Conservation (phyloP, 23 tunicate genomes). For the Trididemnum miniatum region DNA sequence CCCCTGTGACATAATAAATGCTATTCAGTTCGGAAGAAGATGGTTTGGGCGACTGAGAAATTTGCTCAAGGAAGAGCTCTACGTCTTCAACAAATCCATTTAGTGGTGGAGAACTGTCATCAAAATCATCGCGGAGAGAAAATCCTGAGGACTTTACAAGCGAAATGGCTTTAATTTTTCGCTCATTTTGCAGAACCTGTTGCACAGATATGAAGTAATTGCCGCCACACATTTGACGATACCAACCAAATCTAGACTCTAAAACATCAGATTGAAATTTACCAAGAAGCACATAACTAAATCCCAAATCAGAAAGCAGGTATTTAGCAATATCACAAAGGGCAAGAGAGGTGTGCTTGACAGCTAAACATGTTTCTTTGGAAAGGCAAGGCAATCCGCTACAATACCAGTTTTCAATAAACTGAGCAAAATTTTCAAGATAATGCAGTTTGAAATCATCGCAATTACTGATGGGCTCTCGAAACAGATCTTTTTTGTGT, state of each 20-base stretch:
- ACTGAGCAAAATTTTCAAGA: conserved; percentile 22
- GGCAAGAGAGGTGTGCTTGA: conserved; percentile 15
- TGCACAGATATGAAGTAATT: conserved; percentile 26
- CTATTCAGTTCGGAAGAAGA: conserved; percentile 10
- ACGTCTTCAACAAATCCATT: conserved; percentile 8
- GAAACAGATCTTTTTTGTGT: conserved; percentile 22
- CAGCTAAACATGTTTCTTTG: conserved; percentile 15
- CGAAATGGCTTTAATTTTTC: conserved; percentile 27
- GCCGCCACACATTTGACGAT: conserved; percentile 30
- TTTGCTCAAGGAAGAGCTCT: conserved; percentile 10
- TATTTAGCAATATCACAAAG: conserved; percentile 20
- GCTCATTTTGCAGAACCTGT: conserved; percentile 20
- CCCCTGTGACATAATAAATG: conserved; percentile 32
- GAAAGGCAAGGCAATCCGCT: conserved; percentile 26
- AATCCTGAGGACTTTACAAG: conserved; percentile 22
- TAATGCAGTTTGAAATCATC: conserved; percentile 19
- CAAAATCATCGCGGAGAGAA: conserved; percentile 10
- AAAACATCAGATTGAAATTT: conserved; percentile 37
- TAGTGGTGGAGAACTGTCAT: background rate
- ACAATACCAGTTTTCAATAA: conserved; percentile 24
- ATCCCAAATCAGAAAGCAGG: conserved; percentile 14
- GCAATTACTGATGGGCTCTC: background rate
- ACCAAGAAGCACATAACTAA: conserved; percentile 16
- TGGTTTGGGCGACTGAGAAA: conserved; percentile 8
- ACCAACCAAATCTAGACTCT: conserved; percentile 24